These are phyloP conservation scores for Arctocebus calabarensis DNA, from an alignment of 2,797 vertebrate species.

Conservation along the genomic window DNA sequence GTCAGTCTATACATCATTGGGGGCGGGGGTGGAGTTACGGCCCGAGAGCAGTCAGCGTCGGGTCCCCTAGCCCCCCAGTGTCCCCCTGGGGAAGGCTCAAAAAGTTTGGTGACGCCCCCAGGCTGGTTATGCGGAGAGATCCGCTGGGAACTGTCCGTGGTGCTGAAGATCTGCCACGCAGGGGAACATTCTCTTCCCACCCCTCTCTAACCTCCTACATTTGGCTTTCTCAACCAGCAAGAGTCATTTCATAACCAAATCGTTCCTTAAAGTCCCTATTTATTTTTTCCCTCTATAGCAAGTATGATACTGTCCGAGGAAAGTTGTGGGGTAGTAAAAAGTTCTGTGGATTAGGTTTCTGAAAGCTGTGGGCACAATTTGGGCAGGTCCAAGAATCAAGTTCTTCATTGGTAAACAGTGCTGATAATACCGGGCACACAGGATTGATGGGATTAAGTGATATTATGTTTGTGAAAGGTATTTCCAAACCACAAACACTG, in stretches of 20 bases:
- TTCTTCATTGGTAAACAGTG: conserved; percentile 3
- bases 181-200: not conserved
- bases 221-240: conserved; percentile 56
- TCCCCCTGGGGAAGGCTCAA: not conserved
- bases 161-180: conserved; percentile 42
- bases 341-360: conserved; percentile 4
- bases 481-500: conserved; percentile 29
- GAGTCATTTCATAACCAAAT: conserved; percentile 35
- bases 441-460: not conserved
- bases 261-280: not conserved
- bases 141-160: conserved; percentile 35
- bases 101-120: not conserved
- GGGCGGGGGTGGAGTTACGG: conserved; percentile 79
- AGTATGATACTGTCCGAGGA: not conserved
- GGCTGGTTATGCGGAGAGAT: too few species aligned
- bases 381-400: conserved; percentile 1
- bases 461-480: conserved; percentile 48
- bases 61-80: not conserved
- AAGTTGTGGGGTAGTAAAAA: not conserved
- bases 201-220: not conserved
- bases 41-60: conserved; percentile 46
- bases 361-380: conserved; percentile 31
- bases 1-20: conserved; percentile 91
- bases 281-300: not conserved
- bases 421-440: not conserved